These are phyloP conservation scores for Formica exsecta DNA, from an alignment of 1,140 invertebrate species.

Conservation along the genomic window DNA sequence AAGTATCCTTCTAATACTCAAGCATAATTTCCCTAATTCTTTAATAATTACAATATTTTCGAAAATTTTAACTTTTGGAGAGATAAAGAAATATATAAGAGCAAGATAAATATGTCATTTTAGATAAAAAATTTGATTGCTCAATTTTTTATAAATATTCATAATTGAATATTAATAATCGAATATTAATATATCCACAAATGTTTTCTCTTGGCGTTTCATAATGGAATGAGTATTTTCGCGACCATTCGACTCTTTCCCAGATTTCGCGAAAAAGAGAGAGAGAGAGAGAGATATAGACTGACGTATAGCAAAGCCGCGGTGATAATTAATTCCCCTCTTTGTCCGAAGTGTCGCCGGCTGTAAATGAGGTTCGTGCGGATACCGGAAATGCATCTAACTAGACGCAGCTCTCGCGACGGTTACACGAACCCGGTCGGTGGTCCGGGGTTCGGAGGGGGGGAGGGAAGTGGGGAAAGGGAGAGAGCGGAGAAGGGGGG, in stretches of 20 bases:
- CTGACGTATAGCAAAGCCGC: constrained; percentile 19
- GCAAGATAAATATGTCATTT: neutral
- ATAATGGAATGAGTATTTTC: neutral
- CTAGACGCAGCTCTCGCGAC: constrained; percentile 67
- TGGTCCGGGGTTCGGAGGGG: neutral
- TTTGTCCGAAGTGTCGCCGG: constrained; percentile 54
- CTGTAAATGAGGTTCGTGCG: constrained; percentile 67
- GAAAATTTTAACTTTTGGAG: neutral
- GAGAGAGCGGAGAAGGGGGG: neutral
- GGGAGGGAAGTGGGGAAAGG: neutral
- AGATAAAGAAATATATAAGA: neutral
- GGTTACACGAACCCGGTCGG: constrained; percentile 26
- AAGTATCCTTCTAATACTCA: neutral
- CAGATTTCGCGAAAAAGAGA: constrained; percentile 16
- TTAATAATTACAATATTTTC: neutral
- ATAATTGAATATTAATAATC: constrained; percentile 11
- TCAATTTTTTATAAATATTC: neutral
- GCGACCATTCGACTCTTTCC: constrained; percentile 23
- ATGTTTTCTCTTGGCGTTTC: neutral
- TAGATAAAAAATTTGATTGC: constrained; percentile 1
- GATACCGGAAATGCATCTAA: constrained; percentile 74
- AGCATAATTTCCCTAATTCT: too few species aligned
- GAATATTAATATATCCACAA: neutral
- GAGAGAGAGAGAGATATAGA: neutral
- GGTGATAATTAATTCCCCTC: constrained; percentile 67